These are phyloP conservation scores for Cataglyphis livida DNA, from an alignment of 2,888 invertebrate species.

Conservation along the genomic window DNA sequence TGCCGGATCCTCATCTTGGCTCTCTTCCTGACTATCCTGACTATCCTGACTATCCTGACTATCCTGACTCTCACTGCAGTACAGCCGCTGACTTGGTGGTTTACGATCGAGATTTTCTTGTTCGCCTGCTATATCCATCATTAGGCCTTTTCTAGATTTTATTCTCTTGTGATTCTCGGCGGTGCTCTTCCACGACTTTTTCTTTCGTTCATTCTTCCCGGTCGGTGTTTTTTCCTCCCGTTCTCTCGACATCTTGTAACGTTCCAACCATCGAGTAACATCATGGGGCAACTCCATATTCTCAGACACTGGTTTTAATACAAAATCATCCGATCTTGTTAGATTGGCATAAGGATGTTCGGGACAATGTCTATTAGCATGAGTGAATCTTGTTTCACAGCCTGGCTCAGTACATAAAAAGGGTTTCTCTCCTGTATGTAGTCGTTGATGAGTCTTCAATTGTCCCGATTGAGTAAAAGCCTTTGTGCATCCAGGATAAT, in stretches of 20 bases:
- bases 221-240: conserved; percentile 84
- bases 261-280: conserved; percentile 87
- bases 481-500: conserved; percentile 90
- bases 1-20: conserved; percentile 83
- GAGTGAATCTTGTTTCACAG: conserved; percentile 90
- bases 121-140: conserved; percentile 84
- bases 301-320: conserved; percentile 85
- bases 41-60: conserved; percentile 81
- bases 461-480: conserved; percentile 93
- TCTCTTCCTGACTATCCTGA: conserved; percentile 84
- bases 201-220: conserved; percentile 85
- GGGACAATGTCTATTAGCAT: conserved; percentile 92
- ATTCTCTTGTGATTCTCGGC: conserved; percentile 85
- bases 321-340: conserved; percentile 86
- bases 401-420: conserved; percentile 89
- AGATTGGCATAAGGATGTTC: conserved; percentile 89
- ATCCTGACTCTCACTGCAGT: conserved; percentile 77
- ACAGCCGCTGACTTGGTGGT: conserved; percentile 79
- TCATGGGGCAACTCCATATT: conserved; percentile 86
- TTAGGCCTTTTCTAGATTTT: conserved; percentile 86
- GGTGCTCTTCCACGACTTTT: conserved; percentile 85
- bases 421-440: conserved; percentile 92
- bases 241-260: conserved; percentile 85
- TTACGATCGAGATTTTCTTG: conserved; percentile 83
- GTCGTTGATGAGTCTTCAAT: conserved; percentile 91